phyloP scores from a whole-genome alignment of 2,113 vertebrate genomes.

The Willisornis vidua region DNA sequence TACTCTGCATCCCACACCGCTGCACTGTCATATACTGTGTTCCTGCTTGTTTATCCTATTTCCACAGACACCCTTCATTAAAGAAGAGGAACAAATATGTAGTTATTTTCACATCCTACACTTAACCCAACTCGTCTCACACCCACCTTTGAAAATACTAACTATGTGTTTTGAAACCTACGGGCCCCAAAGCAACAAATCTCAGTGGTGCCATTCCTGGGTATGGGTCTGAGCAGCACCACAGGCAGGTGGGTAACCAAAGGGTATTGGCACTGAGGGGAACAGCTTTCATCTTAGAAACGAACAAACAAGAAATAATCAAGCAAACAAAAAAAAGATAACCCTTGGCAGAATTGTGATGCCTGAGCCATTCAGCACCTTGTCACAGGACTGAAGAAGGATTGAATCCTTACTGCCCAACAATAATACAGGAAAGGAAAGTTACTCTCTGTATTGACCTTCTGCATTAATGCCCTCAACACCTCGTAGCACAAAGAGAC shows the following conservation, averaged over 20 bases:
- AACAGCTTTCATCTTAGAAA: neutral
- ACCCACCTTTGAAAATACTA: neutral
- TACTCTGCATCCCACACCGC: neutral
- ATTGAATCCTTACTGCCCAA: neutral
- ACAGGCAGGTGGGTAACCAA: neutral
- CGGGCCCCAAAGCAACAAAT: neutral
- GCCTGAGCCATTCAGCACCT: neutral
- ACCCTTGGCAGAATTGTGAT: neutral
- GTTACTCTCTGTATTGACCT: neutral
- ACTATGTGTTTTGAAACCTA: neutral
- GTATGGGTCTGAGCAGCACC: neutral
- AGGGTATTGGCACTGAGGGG: neutral
- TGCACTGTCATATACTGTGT: neutral
- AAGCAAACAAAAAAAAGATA: neutral
- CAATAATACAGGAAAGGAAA: neutral
- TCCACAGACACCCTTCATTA: neutral
- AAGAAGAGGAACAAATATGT: neutral
- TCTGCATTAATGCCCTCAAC: neutral
- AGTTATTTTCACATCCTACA: constrained; percentile 25
- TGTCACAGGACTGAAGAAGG: neutral
- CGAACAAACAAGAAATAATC: neutral
- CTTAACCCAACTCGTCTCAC: neutral
- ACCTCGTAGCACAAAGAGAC: neutral
- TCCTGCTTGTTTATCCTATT: neutral
- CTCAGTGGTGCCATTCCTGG: neutral